Conservation (phyloP, 1,140 invertebrate species). For the Teleopsis dalmanni region DNA sequence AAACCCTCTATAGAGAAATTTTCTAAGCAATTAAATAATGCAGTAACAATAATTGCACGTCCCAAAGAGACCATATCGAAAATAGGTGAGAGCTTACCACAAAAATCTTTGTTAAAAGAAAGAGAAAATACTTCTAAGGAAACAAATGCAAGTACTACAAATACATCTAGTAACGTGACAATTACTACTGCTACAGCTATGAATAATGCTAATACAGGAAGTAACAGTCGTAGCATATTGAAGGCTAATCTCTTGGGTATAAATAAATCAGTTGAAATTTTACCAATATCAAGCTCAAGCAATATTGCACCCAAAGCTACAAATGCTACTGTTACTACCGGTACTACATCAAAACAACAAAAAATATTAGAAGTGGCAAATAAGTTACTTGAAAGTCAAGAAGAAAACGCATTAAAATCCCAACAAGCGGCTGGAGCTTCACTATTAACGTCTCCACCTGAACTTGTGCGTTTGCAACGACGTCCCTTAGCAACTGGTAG, state of each 20-base stretch:
- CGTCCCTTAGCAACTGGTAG: slow-evolving; percentile 5
- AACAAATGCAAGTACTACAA: slow-evolving; percentile 1
- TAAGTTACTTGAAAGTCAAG: slow-evolving; percentile 20
- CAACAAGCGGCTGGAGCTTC: slow-evolving; percentile 12
- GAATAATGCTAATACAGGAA: slow-evolving; percentile 14
- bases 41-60: slow-evolving; percentile 36
- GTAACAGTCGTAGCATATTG: slow-evolving; percentile 33
- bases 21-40: slow-evolving; percentile 39
- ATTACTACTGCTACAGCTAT: not conserved
- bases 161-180: slow-evolving; percentile 1
- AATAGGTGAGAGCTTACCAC: slow-evolving; percentile 7
- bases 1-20: slow-evolving; percentile 32
- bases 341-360: slow-evolving; percentile 16
- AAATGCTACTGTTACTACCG: not conserved
- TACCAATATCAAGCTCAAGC: slow-evolving; percentile 19
- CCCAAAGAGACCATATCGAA: slow-evolving; percentile 24
- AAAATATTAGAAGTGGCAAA: slow-evolving; percentile 29
- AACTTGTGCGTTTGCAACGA: slow-evolving; percentile 32
- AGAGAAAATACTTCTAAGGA: slow-evolving; percentile 1
- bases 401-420: not conserved
- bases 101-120: slow-evolving; percentile 12
- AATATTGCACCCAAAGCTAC: not conserved
- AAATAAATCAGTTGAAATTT: slow-evolving; percentile 34
- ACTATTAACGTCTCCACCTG: slow-evolving; percentile 32
- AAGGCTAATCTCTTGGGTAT: slow-evolving; percentile 34